Evolutionary conservation across 2,888 invertebrate species (phyloP), one percentile per base, ranked within the genome.

Genomic region (Oscheius sp.): DNA sequence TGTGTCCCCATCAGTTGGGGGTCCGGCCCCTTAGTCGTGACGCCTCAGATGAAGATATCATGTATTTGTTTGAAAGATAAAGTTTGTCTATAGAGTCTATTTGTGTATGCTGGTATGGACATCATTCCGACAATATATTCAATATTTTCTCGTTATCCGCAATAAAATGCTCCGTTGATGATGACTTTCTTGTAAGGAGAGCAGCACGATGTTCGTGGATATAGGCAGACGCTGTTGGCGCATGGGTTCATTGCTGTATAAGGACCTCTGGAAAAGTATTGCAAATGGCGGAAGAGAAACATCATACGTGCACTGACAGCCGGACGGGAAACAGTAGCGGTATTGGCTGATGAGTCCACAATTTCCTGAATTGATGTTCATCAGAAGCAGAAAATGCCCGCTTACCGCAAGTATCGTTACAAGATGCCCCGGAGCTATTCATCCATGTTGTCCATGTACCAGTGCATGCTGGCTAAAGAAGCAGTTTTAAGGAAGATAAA

Each of bases 391-490:
- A 35, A 35, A 35, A 35, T 35, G 35, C 9, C 9, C 9, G 9
- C 3, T 71, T 80, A 73, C 80, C 80, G 45, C 80, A 80, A 27
- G 27, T 58, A n/a, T 58, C 58, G 29, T 78, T 78, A 18, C 80
- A 78, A 29, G 43, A 35, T 9, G 78, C 66, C 1, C 72, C 72
- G 12, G 63, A 1, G 1, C 35, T n/a, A 2, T 35, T 29, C 21
- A 52, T 29, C 80, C 80, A 80, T 46, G 66, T 75, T 0, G 80
- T 80, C 80, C 80, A 80, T 0, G 78, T 76, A 70, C 80, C 80
- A 1, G 76, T 18, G 35, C 80, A 80, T 9, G 52, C 46, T 0
- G 73, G 71, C 79, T 77, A 72, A 45, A 74, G 69, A 29, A 13
- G 21, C 5, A 13, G 16, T 25, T 27, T 27, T 27, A 27, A 25